Evolutionary conservation across 1,140 invertebrate species (phyloP).

Genomic region (Drosophila simulans): DNA sequence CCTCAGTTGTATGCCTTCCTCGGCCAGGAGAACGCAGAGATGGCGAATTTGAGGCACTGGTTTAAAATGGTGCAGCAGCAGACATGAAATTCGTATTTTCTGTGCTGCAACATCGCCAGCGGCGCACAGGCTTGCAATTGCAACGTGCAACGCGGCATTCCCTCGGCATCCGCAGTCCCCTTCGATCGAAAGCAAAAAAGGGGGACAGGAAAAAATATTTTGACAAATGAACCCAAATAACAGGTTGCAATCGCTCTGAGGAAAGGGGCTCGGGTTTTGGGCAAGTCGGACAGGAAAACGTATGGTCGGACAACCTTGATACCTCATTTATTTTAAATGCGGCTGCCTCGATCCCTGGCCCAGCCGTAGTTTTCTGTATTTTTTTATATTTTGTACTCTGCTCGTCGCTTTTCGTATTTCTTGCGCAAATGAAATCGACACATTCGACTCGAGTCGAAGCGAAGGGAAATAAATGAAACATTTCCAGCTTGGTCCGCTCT

Average conservation of each 20-base stretch:
- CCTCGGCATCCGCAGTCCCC: constrained; percentile 39
- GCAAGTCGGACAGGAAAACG: constrained; percentile 70
- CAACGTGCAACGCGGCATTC: constrained; percentile 58
- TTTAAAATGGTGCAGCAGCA: constrained; percentile 44
- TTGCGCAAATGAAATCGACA: constrained; percentile 80
- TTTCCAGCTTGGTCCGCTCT: constrained; percentile 41
- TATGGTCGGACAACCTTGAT: constrained; percentile 83
- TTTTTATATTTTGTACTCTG: constrained; percentile 21
- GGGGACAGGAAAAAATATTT: constrained; percentile 83
- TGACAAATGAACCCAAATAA: constrained; percentile 85
- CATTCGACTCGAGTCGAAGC: constrained; percentile 53
- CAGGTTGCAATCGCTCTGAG: constrained; percentile 81
- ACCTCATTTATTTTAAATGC: constrained; percentile 83
- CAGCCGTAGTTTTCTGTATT: constrained; percentile 39
- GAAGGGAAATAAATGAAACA: constrained; percentile 57
- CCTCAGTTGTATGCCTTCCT: neutral
- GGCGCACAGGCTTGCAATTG: constrained; percentile 57
- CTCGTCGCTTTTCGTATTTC: constrained; percentile 40
- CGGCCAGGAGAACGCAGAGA: constrained; percentile 49
- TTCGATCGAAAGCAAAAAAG: constrained; percentile 53
- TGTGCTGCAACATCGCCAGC: constrained; percentile 45
- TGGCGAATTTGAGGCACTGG: constrained; percentile 45
- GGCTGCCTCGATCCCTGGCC: constrained; percentile 48
- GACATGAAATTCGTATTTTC: constrained; percentile 36
- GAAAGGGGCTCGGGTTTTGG: constrained; percentile 23